phyloP scores from a whole-genome alignment of 1,140 invertebrate genomes.

The Caenorhabditis briggsae region DNA sequence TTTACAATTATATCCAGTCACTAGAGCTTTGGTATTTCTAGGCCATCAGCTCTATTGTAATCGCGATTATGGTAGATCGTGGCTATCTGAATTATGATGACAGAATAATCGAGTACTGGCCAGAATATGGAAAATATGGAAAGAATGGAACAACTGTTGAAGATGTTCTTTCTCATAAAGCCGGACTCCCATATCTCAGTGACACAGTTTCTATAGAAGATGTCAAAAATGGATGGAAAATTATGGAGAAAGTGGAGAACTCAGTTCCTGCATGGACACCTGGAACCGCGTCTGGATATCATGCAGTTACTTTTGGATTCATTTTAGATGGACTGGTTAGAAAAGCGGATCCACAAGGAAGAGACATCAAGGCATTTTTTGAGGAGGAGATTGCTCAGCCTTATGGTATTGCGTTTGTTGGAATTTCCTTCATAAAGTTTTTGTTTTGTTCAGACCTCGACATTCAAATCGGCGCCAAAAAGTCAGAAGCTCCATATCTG shows the following conservation, averaged over 20 bases:
- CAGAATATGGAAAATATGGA: conserved; percentile 78
- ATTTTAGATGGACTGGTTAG: conserved; percentile 78
- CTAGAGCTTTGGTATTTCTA: conserved; percentile 62
- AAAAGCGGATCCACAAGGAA: conserved; percentile 75
- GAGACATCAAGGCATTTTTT: conserved; percentile 78
- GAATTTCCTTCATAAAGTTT: neutral
- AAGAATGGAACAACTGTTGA: conserved; percentile 79
- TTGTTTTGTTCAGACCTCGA: conserved; percentile 57
- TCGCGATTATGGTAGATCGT: conserved; percentile 78
- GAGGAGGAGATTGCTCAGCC: conserved; percentile 78
- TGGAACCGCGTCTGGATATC: conserved; percentile 74
- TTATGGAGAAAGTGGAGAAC: conserved; percentile 68
- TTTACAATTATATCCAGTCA: neutral
- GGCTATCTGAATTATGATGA: conserved; percentile 78
- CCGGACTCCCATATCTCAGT: conserved; percentile 72
- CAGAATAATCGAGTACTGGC: conserved; percentile 78
- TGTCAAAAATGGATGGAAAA: conserved; percentile 60
- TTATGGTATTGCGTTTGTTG: conserved; percentile 70
- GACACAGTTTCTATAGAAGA: conserved; percentile 68
- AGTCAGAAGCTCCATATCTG: conserved; percentile 51
- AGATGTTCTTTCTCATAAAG: conserved; percentile 78
- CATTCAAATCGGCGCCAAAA: conserved; percentile 59
- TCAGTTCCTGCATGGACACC: conserved; percentile 73
- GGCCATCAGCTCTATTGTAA: conserved; percentile 73
- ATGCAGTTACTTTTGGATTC: conserved; percentile 78